These are phyloP conservation scores for Neotoma lepida DNA, from an alignment of 2,113 vertebrate genomes.

Conservation along the genomic window DNA sequence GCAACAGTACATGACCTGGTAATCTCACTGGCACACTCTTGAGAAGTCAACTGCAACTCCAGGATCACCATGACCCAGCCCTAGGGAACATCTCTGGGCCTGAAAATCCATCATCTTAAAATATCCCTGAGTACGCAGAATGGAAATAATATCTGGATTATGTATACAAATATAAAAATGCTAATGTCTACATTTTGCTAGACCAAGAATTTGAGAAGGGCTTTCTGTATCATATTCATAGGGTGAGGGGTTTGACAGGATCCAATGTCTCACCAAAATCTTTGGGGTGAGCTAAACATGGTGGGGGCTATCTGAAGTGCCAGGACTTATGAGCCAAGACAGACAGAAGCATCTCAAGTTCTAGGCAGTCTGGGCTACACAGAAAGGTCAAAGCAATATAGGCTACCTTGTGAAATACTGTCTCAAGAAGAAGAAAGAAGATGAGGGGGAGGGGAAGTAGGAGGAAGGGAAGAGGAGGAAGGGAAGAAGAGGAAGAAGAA, in stretches of 20 bases:
- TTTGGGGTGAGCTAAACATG: background rate
- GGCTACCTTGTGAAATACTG: background rate
- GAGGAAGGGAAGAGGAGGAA: no score
- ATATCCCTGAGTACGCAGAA: background rate
- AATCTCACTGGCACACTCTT: background rate
- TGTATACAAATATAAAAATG: background rate
- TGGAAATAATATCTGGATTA: background rate
- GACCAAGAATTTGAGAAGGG: background rate
- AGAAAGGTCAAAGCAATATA: background rate
- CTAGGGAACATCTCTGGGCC: background rate
- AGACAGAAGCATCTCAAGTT: background rate
- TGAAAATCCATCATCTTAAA: background rate
- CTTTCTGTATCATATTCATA: background rate
- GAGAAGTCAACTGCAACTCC: background rate
- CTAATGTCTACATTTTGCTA: background rate
- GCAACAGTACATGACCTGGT: background rate
- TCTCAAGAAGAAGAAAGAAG: background rate
- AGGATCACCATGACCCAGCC: background rate
- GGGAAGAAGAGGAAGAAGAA: background rate
- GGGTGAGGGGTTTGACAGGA: background rate
- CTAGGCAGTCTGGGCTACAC: background rate
- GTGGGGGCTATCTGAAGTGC: background rate
- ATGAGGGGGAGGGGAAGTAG: fast-evolving
- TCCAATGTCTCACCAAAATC: background rate
- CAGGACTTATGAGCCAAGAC: no score